Evolutionary conservation across 1,140 invertebrate genomes (phyloP), one percentile per base, ranked within the genome.

Genomic region (Latrodectus geometricus): DNA sequence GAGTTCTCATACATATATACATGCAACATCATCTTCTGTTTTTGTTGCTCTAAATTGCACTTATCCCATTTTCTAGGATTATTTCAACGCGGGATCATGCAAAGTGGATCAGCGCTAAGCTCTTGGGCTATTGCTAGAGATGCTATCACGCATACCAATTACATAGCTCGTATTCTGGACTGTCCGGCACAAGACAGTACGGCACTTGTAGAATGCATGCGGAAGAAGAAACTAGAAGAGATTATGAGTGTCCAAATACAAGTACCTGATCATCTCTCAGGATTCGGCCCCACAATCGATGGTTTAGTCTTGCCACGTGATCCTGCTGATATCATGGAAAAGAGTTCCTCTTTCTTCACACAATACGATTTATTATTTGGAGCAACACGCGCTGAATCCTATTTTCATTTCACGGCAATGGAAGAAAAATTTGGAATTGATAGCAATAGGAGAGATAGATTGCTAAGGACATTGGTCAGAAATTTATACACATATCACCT

Each of bases 371-470:
- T 99, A 14, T 94, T 99, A 93, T 93, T 98, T 78, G 98, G 98
- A 5, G 95, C 98, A 9, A 96, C 96, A 8, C 95, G 97, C 90
- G 95, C 97, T 88, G 97, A 98, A 91, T 96, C 96, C 85, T 96
- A 96, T 89, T 94, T 97, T 89, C 93, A 96, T 52, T 95, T 99
- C 89, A 81, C 95, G 88, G 96, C 96, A 0, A 95, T 96, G 78
- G 97, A 99, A 89, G 94, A 98, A n/a, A 94, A 96, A 89, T 95
- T 96, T 89, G 98, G 98, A 48, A 97, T 99, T 90, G 96, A 97
- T 89, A 95, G 96, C 70, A 95, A 96, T 89, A 92, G 96, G 83
- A 94, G 97, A 86, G 96, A 97, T 90, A 95, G 95, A 90, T 97
- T 98, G 89, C 94, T 99, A 88, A 93, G 97, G 88, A 98, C 97